phyloP scores from a whole-genome alignment of 2,113 vertebrate genomes.

The Amia ocellicauda region DNA sequence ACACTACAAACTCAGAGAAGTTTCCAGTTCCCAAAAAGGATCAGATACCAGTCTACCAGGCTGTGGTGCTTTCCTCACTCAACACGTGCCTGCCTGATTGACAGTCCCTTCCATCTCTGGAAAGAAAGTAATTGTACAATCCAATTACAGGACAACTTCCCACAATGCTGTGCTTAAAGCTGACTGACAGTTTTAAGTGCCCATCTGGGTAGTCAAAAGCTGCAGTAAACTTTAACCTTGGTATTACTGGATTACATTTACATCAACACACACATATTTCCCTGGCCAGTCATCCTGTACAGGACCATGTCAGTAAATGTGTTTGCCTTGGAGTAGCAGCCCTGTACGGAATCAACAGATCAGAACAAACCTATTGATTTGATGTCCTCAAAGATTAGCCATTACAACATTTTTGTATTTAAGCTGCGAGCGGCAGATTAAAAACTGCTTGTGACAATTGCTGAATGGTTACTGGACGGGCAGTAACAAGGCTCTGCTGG shows the following conservation, averaged over 20 bases:
- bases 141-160: neutral
- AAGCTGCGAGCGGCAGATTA: conserved; percentile 22
- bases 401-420: conserved; percentile 22
- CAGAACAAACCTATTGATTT: conserved; percentile 23
- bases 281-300: too few relatives aligned
- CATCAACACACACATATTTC: neutral
- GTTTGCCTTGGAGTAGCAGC: neutral
- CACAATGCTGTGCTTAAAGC: neutral
- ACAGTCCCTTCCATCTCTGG: too few relatives aligned
- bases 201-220: neutral
- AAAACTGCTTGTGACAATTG: conserved; percentile 21
- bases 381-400: conserved; percentile 21
- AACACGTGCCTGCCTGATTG: too few relatives aligned
- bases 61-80: too few relatives aligned
- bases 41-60: too few relatives aligned
- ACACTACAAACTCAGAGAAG: too few relatives aligned
- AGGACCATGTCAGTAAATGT: too few relatives aligned
- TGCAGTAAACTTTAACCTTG: neutral
- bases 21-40: too few relatives aligned
- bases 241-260: neutral
- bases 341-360: conserved; percentile 15
- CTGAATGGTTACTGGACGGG: neutral
- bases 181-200: neutral
- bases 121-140: too few relatives aligned
- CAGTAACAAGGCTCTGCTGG: conserved; percentile 16